Percentiles rank a stretch among this genome's conserved stretches.
These are phyloP conservation scores for Protomyctophum bolini DNA, from an alignment of 2,113 vertebrate species.

Conservation along the genomic window DNA sequence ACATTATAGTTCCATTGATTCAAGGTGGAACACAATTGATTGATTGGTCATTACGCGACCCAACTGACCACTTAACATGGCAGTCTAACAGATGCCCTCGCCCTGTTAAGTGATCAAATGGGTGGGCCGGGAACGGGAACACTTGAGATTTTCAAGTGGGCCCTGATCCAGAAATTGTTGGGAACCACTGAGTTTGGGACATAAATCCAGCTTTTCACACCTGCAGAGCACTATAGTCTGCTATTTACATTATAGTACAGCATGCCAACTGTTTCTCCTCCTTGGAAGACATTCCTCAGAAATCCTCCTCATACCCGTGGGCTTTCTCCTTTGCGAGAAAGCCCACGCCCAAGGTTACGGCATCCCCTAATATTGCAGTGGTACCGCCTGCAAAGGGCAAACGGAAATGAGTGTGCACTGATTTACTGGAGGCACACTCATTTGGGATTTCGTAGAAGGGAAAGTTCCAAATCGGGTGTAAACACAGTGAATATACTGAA, in stretches of 20 bases:
- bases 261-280: neutral
- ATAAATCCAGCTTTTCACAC: neutral
- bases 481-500: neutral
- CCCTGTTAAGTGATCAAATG: no score
- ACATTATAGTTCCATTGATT: no score
- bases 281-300: neutral
- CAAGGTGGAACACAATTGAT: no score
- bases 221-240: neutral
- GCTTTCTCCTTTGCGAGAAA: no score
- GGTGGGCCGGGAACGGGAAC: no score
- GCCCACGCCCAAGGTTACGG: no score
- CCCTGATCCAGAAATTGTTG: no score
- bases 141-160: no score
- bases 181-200: no score
- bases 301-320: neutral
- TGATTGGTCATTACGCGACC: no score
- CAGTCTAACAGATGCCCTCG: no score
- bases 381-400: neutral
- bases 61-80: no score
- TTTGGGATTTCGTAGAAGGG: conserved; percentile 16
- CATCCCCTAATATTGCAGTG: neutral
- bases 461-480: conserved; percentile 21
- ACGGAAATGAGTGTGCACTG: conserved; percentile 32
- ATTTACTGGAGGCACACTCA: neutral
- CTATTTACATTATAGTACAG: neutral